Conservation (phyloP, 2,797 vertebrate species). For the Rallus crepitans region DNA sequence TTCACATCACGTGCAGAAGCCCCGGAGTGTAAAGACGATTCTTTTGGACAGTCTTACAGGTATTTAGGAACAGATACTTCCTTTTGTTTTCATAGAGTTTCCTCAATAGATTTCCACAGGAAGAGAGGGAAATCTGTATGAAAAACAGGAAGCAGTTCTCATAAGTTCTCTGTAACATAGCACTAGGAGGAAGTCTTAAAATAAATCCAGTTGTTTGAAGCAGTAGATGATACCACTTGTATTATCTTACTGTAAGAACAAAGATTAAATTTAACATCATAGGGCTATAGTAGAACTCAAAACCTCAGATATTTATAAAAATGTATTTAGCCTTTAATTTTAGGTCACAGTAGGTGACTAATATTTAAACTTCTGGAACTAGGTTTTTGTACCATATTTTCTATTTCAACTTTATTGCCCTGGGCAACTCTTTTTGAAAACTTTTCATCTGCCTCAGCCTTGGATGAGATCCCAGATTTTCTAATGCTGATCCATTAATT, state of each 20-base stretch:
- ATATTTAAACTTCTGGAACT: background rate
- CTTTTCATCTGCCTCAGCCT: background rate
- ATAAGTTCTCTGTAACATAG: conserved; percentile 11
- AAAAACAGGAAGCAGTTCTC: conserved; percentile 64
- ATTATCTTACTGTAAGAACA: background rate
- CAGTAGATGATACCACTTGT: background rate
- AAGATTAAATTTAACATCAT: background rate
- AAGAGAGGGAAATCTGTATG: conserved; percentile 48
- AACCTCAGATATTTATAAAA: background rate
- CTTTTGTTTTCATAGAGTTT: conserved; percentile 56
- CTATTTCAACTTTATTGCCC: background rate
- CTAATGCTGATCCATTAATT: background rate
- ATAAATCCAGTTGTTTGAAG: conserved; percentile 13
- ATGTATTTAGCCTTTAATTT: background rate
- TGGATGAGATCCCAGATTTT: background rate
- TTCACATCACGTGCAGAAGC: background rate
- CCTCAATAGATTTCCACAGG: conserved; percentile 65
- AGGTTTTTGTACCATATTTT: background rate
- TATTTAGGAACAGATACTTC: conserved; percentile 48
- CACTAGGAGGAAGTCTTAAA: conserved; percentile 30
- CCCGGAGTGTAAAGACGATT: background rate
- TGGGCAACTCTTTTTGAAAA: background rate
- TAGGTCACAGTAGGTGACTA: background rate
- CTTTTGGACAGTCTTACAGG: background rate
- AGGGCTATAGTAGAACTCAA: background rate